Percentiles rank a stretch among this genome's conserved stretches.
Evolutionary conservation across 1,140 invertebrate genomes (phyloP).

Genomic region (Trachymyrmex cornetzi): DNA sequence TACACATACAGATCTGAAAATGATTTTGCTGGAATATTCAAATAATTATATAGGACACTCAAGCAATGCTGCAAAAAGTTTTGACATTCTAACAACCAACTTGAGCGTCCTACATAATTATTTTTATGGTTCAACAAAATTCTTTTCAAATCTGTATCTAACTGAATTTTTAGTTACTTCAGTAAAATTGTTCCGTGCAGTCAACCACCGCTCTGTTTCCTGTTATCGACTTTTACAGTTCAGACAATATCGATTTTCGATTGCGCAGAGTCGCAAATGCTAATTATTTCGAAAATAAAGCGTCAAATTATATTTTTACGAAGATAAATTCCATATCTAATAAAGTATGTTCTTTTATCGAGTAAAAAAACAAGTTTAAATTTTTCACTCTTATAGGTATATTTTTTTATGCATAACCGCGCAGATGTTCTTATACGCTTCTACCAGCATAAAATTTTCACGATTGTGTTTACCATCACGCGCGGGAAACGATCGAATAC

Average conservation of each 20-base stretch:
- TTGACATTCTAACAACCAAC: no score
- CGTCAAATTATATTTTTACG: background rate
- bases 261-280: background rate
- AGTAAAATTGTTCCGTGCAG: no score
- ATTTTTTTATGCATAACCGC: constrained; percentile 9
- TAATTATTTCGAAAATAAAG: constrained; percentile 9
- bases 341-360: background rate
- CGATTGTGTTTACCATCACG: background rate
- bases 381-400: background rate
- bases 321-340: background rate
- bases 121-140: no score
- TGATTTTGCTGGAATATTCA: no score
- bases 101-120: no score
- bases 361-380: background rate
- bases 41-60: no score
- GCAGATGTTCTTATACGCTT: background rate
- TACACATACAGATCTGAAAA: no score
- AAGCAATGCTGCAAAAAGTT: no score
- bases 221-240: background rate
- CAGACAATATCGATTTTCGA: background rate
- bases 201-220: no score
- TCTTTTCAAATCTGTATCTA: no score
- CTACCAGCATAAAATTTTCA: background rate
- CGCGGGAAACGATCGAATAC: constrained; percentile 18
- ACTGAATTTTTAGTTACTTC: no score